Conservation (phyloP, 2,888 invertebrate genomes). For the Panzeria rudis region DNA sequence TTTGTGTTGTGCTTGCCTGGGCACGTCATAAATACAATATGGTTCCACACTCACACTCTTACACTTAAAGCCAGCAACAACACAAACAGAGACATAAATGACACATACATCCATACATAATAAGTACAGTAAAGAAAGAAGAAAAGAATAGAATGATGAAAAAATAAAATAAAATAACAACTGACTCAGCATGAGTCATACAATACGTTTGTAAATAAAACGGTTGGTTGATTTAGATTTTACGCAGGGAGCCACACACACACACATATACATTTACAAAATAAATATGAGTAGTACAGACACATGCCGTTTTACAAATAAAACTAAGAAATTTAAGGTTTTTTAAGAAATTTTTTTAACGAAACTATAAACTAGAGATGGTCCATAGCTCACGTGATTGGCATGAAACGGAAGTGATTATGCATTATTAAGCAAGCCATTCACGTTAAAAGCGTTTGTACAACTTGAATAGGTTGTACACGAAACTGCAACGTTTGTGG, state of each 20-base stretch:
- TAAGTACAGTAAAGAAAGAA: not conserved
- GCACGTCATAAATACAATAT: slow-evolving; percentile 68
- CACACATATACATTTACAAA: not conserved
- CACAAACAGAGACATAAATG: slow-evolving; percentile 23
- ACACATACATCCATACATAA: not conserved
- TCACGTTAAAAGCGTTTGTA: no score
- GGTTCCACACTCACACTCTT: slow-evolving; percentile 39
- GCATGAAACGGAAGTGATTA: not conserved
- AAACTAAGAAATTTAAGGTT: not conserved
- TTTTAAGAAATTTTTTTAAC: not conserved
- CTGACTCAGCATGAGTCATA: slow-evolving; percentile 61
- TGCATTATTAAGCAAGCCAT: no score
- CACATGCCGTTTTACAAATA: not conserved
- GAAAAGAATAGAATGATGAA: not conserved
- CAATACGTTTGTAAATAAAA: slow-evolving; percentile 59
- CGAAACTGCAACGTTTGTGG: no score
- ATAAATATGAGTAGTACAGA: slow-evolving; percentile 2
- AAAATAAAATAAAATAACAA: slow-evolving; percentile 5
- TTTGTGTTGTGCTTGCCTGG: slow-evolving; percentile 59
- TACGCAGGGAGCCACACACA: not conserved
- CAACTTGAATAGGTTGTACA: no score
- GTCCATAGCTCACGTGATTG: not conserved
- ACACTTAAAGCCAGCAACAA: slow-evolving; percentile 5
- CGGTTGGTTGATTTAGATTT: slow-evolving; percentile 56
- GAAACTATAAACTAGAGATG: not conserved